Base-by-base conservation (phyloP, 2,888 invertebrate genomes). In the Platycheirus rosarum region DNA sequence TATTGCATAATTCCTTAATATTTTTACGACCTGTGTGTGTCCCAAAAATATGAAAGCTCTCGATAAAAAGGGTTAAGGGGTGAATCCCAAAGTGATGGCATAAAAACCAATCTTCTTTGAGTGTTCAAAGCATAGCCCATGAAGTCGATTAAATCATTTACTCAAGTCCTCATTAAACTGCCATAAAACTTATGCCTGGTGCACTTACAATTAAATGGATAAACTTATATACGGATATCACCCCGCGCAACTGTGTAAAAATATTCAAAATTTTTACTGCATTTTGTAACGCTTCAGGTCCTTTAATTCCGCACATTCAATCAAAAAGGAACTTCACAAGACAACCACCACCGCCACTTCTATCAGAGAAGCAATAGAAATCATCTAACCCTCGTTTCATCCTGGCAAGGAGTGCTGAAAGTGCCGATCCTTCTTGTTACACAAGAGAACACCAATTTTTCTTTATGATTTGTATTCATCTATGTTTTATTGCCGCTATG, bases 161-260 rank as follows among this genome's bases (percentile, higher is more conserved):
- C 84, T 68, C 84, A 78, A 79, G 80, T 77, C 66, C 84, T 85
- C 85, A 85, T 85, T 84, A 85, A 85, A 85, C 73, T 80, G 79
- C 78, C 46, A 78, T 85, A 85, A 85, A 85, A 85, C 85, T 85
- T 85, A 85, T 85, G 85, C 85, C 85, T 85, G 57, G 85, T 85
- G 84, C 84, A 85, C 85, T 85, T 85, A 78, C 80, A 84, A 85
- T 77, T 82, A 82, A 77, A 82, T 68, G 77, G 60, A 44, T 63
- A 18, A 35, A 13, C n/a, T n/a, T n/a, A n/a, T n/a, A n/a, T n/a
- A n/a, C n/a, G 40, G 14, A 65, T 60, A 66, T 35, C 29, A 66
- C 35, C 42, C 9, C n/a, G n/a, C n/a, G n/a, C n/a, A n/a, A n/a
- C n/a, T n/a, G 37, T 57, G 57, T 26, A 35, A 23, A 62, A 51